phyloP scores from a whole-genome alignment of 35 echinoderm and acorn worm genomes.

The Apostichopus californicus region DNA sequence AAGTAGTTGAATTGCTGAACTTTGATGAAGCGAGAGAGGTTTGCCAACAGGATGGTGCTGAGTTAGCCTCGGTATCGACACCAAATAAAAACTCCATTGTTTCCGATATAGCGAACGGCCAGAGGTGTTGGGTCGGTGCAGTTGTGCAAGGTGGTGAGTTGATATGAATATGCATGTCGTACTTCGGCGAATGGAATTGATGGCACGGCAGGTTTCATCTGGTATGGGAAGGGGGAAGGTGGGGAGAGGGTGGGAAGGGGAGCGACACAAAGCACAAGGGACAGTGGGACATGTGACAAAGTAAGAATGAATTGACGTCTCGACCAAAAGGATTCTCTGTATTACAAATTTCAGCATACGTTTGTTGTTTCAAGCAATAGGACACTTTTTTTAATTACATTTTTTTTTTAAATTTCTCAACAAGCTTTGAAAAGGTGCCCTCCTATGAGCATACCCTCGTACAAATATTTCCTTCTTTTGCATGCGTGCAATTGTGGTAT shows the following conservation, averaged over 20 bases:
- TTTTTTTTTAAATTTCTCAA: no score
- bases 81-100: conserved; percentile 4
- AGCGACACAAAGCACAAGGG: neutral
- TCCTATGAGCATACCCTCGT: no score
- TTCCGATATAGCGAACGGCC: neutral
- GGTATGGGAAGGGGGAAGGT: neutral
- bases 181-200: neutral
- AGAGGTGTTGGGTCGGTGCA: conserved; percentile 38
- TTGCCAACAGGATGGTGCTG: conserved; percentile 18
- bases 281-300: no score
- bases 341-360: no score
- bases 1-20: neutral
- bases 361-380: no score
- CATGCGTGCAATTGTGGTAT: no score
- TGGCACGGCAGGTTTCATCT: no score
- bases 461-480: no score
- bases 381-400: no score
- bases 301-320: no score
- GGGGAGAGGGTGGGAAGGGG: neutral
- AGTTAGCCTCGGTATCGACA: conserved; percentile 24
- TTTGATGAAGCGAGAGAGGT: conserved; percentile 16
- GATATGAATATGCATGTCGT: neutral
- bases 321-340: no score
- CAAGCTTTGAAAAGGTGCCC: no score
- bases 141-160: neutral